Conservation (phyloP, 2,888 invertebrate species). For the Spilarctia lutea region DNA sequence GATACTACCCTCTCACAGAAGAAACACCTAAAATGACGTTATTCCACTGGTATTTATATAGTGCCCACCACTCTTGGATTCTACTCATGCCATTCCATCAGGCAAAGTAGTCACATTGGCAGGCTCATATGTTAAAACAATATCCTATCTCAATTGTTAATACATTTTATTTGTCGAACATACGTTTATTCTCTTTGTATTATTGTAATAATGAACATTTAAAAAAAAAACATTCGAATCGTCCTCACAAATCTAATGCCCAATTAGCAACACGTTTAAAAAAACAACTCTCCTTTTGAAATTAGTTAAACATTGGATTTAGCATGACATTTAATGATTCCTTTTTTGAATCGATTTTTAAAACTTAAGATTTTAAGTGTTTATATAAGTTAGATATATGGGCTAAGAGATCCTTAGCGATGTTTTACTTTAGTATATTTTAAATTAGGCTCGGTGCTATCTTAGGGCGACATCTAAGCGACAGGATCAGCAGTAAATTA, state of each 20-base stretch:
- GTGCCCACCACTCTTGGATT: too few species aligned
- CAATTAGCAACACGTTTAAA: neutral
- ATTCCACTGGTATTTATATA: too few species aligned
- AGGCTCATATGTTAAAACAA: too few species aligned
- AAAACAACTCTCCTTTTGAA: neutral
- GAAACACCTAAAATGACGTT: too few species aligned
- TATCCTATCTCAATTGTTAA: neutral
- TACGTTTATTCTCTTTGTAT: neutral
- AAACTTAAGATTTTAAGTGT: neutral
- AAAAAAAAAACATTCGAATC: neutral
- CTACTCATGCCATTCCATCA: too few species aligned
- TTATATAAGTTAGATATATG: neutral
- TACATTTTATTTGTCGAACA: neutral
- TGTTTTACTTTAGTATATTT: slow-evolving; percentile 53
- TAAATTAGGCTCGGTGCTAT: slow-evolving; percentile 79
- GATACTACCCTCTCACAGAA: too few species aligned
- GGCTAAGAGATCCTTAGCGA: neutral
- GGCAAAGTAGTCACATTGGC: too few species aligned
- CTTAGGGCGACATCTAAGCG: slow-evolving; percentile 80
- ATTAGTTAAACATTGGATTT: neutral
- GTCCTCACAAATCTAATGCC: neutral
- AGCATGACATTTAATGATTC: neutral
- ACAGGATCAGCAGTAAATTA: slow-evolving; percentile 78
- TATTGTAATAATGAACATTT: neutral
- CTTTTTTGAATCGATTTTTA: neutral